Evolutionary conservation across 2,113 vertebrate species (phyloP).

Genomic region (Tupaia chinensis): DNA sequence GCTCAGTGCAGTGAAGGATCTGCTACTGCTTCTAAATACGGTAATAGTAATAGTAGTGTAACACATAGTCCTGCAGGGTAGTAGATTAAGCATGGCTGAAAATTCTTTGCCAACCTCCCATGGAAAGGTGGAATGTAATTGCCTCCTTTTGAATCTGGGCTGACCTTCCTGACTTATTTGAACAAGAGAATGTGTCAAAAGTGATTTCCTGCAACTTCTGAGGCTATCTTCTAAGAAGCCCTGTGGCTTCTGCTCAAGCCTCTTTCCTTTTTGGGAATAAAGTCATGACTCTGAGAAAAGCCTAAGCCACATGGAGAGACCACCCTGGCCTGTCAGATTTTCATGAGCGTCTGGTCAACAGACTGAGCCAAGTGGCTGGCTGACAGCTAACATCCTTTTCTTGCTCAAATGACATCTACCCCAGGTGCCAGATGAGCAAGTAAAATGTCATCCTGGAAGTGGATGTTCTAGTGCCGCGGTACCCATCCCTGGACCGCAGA

Average conservation of each 20-base stretch:
- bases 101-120: background rate
- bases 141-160: background rate
- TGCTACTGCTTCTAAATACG: background rate
- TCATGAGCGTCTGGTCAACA: background rate
- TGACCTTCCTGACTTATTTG: background rate
- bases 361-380: background rate
- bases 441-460: background rate
- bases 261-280: background rate
- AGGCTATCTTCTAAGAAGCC: background rate
- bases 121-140: background rate
- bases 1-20: no score
- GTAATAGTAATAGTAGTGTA: rapidly evolving
- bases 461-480: background rate
- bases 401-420: background rate
- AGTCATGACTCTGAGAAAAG: background rate
- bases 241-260: background rate
- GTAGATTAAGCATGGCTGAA: background rate
- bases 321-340: background rate
- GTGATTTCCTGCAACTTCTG: background rate
- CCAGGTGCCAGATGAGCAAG: background rate
- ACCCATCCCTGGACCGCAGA: no score
- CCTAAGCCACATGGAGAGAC: background rate
- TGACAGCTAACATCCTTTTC: background rate
- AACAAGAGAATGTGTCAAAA: background rate
- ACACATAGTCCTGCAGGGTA: background rate